Conservation (phyloP, 2,888 invertebrate species). For the Morpho achilles region DNA sequence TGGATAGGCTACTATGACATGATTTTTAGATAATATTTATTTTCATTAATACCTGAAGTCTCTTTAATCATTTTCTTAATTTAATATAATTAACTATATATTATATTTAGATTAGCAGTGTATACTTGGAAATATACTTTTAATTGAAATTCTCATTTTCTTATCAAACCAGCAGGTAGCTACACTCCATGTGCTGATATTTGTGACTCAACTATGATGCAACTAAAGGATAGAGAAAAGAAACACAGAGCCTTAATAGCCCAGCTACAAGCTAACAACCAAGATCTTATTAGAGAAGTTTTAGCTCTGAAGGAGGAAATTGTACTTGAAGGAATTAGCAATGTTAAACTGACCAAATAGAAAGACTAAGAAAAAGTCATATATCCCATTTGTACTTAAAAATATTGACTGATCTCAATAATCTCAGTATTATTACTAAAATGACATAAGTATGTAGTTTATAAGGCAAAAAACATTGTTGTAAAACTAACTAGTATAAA, state of each 20-base stretch:
- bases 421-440: constrained; percentile 2
- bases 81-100: too few species aligned
- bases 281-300: constrained; percentile 49
- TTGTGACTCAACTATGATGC: constrained; percentile 47
- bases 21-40: too few species aligned
- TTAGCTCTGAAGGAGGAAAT: constrained; percentile 53
- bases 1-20: too few species aligned
- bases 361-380: background rate
- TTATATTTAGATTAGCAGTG: too few species aligned
- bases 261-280: constrained; percentile 52
- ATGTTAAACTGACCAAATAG: constrained; percentile 19
- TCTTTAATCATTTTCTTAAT: too few species aligned
- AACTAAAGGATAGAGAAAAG: constrained; percentile 47
- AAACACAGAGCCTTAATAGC: constrained; percentile 50
- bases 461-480: background rate
- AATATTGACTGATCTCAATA: constrained; percentile 15
- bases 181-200: constrained; percentile 49
- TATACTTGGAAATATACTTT: too few species aligned
- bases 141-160: constrained; percentile 1
- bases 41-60: too few species aligned
- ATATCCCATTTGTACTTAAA: background rate
- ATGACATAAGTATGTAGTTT: background rate
- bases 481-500: background rate
- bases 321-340: constrained; percentile 39
- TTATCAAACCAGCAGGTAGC: constrained; percentile 32